A percentile compares a stretch with the other conserved stretches of the same genome.
phyloP scores from a whole-genome alignment of 1,140 invertebrate species.

The Danaus plexippus region DNA sequence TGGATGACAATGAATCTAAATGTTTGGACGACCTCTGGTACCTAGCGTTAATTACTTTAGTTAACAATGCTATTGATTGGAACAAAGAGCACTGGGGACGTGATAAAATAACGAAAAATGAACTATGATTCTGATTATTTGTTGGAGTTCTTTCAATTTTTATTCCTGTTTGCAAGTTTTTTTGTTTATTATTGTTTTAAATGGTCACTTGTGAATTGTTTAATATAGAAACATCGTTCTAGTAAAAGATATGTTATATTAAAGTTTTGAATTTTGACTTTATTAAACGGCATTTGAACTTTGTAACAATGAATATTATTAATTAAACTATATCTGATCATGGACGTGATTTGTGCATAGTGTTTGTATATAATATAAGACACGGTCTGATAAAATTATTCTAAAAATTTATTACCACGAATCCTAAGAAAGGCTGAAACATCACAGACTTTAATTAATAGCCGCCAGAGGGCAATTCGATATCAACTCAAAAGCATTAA shows the following conservation, averaged over 20 bases:
- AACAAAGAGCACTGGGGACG: constrained; percentile 16
- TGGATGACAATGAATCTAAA: constrained; percentile 17
- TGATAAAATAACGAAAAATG: constrained; percentile 18
- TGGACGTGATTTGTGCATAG: too few species aligned
- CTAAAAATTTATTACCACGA: constrained; percentile 12
- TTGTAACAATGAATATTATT: too few species aligned
- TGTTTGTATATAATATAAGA: too few species aligned
- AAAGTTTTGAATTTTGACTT: too few species aligned
- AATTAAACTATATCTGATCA: too few species aligned
- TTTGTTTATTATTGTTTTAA: too few species aligned
- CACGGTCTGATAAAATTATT: constrained; percentile 5
- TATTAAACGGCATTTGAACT: too few species aligned
- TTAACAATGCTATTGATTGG: constrained; percentile 23
- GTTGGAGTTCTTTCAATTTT: neutral
- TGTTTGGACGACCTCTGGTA: constrained; percentile 19
- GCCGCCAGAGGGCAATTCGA: constrained; percentile 10
- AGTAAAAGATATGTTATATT: too few species aligned
- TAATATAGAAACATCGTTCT: too few species aligned
- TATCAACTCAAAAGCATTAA: constrained; percentile 13
- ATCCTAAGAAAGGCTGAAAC: constrained; percentile 5
- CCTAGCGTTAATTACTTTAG: constrained; percentile 24
- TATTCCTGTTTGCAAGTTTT: too few species aligned
- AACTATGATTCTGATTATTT: constrained; percentile 9
- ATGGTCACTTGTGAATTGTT: too few species aligned
- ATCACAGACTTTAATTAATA: constrained; percentile 14